Base-by-base conservation (phyloP, 2,888 invertebrate species). In the Allophyes oxyacanthae region DNA sequence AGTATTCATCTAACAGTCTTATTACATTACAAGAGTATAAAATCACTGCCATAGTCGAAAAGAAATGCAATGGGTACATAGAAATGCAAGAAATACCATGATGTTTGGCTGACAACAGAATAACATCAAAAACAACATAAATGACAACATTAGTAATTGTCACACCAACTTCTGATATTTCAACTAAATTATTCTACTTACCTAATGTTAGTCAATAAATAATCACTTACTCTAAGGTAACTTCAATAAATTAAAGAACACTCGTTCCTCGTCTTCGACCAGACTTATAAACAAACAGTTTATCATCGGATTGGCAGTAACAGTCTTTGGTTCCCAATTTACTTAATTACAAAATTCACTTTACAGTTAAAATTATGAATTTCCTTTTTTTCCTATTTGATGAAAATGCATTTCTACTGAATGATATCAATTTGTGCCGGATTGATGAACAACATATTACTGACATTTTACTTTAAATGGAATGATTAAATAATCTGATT, bases 1-100 rank as follows among this genome's bases (percentile, higher is more conserved):
- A 92, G 90, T 92, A 92, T 92, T 90, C 81, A 87, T 78, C 91
- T 92, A 92, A 92, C 93, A 93, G 93, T 93, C 92, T 93, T 90
- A 90, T 90, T 91, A 88, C 85, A 88, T 91, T 92, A 92, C 85
- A 90, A 89, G 91, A 92, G 91, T 91, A 92, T 89, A 89, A 89
- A 82, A 83, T 86, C 86, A 85, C 86, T 84, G 83, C 82, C 85
- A 80, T 84, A 82, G 78, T 79, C 62, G 79, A 81, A 83, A 81
- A 78, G 81, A 93, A 92, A 93, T 92, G 92, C 92, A 91, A 86
- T 83, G 84, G 86, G 82, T 88, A 87, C 86, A 85, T 70, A 77
- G 79, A 88, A 89, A 89, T 90, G 87, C 87, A 80, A 79, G 75
- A 77, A 77, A 69, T 50, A 64, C 51, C 61, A 25, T 51, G 30